Evolutionary conservation across 2,888 invertebrate species (phyloP).

Genomic region (Agriopis leucophaearia): DNA sequence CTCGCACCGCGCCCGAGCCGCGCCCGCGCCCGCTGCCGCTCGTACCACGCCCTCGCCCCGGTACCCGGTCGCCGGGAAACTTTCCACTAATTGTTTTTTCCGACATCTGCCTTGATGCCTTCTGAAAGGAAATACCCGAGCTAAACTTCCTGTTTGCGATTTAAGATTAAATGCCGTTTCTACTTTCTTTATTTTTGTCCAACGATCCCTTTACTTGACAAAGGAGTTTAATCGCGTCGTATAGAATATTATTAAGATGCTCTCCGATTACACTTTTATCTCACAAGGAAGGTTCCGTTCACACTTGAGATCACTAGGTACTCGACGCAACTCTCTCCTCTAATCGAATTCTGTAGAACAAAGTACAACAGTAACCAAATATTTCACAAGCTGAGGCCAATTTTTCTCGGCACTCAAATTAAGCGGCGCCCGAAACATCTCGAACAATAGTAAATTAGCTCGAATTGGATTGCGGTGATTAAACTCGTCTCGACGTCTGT

Average conservation of each 20-base stretch:
- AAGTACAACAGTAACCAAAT: conserved; percentile 9
- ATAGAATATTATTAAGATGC: conserved; percentile 4
- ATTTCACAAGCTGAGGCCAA: conserved; percentile 6
- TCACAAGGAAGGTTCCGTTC: not conserved
- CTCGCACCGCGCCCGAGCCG: conserved; percentile 5
- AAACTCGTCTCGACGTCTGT: conserved; percentile 42
- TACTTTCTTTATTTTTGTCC: conserved; percentile 38
- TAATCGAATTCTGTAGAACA: not conserved
- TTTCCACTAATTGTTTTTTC: conserved; percentile 64
- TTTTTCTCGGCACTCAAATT: conserved; percentile 28
- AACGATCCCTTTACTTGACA: conserved; percentile 27
- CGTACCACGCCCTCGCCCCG: not conserved
- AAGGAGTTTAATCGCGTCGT: conserved; percentile 31
- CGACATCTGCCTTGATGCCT: conserved; percentile 58
- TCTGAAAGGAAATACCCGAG: conserved; percentile 55
- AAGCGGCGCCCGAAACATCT: conserved; percentile 23
- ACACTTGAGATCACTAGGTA: no score
- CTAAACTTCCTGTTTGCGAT: conserved; percentile 57
- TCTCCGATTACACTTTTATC: not conserved
- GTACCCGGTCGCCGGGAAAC: conserved; percentile 44
- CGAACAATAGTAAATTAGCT: conserved; percentile 62
- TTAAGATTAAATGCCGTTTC: conserved; percentile 49
- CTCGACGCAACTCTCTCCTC: no score
- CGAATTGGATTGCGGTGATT: conserved; percentile 59
- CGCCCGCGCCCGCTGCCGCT: conserved; percentile 2